Evolutionary conservation across 2,888 invertebrate species (phyloP), one percentile per base, ranked within the genome.

Genomic region (Geophilus truncorum): DNA sequence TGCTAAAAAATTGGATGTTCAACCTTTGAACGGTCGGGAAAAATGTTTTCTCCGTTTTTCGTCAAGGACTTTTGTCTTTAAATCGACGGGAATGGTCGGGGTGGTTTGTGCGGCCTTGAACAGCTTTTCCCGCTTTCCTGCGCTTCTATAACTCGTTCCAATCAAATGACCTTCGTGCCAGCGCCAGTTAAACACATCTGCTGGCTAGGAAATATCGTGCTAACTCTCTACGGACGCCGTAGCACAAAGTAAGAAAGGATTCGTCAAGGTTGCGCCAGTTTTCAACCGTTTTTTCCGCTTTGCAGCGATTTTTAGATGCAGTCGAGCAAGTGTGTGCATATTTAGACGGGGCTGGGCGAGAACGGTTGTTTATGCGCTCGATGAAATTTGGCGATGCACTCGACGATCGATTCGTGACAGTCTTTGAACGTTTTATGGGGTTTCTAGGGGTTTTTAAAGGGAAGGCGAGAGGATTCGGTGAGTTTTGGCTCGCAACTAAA

Each of bases 101-200:
- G 62, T 25, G 62, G 62, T 25, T 45, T 62, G 25, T 25, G 62
- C 62, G 23, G 23, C 62, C 62, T 62, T 62, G 62, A 62, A 62
- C 62, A 62, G 25, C 62, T 62, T 62, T 62, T 62, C 62, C 62
- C 62, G 62, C 62, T 62, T 62, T 62, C 62, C 62, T 62, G 62
- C 25, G 62, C 62, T 25, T 62, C 62, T 25, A 45, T 45, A 62
- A 62, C 62, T 62, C 62, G 62, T 62, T 62, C 62, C 25, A 62
- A 62, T 62, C 23, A 12, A 62, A 15, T 62, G 62, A 62, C 62
- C 62, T 62, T 62, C 25, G 62, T 62, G 23, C 25, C 23, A 62
- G 25, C 25, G 23, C 62, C 62, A 62, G 62, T 62, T 62, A 62
- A 25, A 25, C 62, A 62, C 62, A 62, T 62, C 62, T 62, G 62